Conservation (phyloP, 2,797 vertebrate genomes). For the Australoheros facetus region DNA sequence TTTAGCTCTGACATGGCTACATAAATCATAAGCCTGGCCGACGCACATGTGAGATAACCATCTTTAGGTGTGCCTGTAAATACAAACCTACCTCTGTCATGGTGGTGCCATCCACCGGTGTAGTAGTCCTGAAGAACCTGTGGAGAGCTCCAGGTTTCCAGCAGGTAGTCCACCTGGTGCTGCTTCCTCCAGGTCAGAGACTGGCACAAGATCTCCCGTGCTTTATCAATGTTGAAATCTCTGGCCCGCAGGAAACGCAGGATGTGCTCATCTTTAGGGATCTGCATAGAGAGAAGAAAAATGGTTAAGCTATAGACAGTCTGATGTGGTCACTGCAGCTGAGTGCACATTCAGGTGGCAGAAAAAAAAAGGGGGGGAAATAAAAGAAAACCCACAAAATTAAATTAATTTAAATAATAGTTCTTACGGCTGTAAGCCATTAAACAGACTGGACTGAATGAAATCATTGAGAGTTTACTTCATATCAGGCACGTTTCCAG, state of each 20-base stretch:
- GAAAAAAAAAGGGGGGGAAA: too few species aligned
- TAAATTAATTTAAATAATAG: too few species aligned
- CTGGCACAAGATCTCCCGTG: conserved; percentile 92
- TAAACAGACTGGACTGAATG: too few species aligned
- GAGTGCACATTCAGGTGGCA: too few species aligned
- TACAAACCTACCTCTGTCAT: conserved; percentile 79
- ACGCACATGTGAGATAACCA: background rate
- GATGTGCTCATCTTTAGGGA: conserved; percentile 97
- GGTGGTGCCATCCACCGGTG: conserved; percentile 97
- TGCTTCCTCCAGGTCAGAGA: conserved; percentile 96
- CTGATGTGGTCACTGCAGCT: too few species aligned
- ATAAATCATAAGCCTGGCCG: background rate
- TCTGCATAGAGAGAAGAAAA: conserved; percentile 71
- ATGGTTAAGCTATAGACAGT: background rate
- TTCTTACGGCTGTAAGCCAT: too few species aligned
- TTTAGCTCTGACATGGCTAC: background rate
- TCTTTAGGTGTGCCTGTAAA: background rate
- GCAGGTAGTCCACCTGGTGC: conserved; percentile 95
- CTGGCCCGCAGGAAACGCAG: conserved; percentile 92
- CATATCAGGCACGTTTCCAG: too few species aligned
- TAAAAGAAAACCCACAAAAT: too few species aligned
- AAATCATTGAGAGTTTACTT: too few species aligned
- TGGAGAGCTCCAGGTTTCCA: conserved; percentile 94
- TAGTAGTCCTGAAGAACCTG: conserved; percentile 95
- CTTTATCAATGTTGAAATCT: conserved; percentile 96